Evolutionary conservation across 1,140 invertebrate species (phyloP).

Genomic region (Homalodisca vitripennis): DNA sequence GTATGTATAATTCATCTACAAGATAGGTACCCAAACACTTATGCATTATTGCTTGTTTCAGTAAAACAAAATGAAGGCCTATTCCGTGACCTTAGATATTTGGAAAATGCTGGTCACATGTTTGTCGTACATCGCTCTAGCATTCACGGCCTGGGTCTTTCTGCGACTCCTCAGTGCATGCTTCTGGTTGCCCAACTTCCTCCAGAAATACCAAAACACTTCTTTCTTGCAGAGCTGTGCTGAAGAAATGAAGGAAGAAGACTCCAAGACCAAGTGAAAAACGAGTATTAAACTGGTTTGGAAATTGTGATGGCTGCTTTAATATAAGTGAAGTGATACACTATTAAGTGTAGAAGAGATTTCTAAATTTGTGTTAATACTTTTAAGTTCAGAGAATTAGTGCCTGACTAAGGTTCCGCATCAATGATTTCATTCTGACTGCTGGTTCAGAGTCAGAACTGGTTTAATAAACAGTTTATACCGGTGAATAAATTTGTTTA

Average conservation of each 20-base stretch:
- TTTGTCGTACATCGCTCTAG: constrained; percentile 52
- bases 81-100: constrained; percentile 55
- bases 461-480: no score
- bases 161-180: constrained; percentile 60
- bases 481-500: no score
- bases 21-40: no score
- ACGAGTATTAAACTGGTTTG: neutral
- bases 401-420: no score
- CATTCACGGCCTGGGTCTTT: constrained; percentile 54
- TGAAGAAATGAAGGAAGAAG: constrained; percentile 12
- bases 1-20: no score
- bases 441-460: neutral
- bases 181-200: constrained; percentile 58
- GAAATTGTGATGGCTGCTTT: neutral
- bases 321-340: neutral
- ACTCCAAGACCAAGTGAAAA: constrained; percentile 20
- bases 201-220: constrained; percentile 53
- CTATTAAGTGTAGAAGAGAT: neutral
- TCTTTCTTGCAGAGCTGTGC: neutral
- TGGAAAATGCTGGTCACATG: constrained; percentile 54
- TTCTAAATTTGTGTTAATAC: neutral
- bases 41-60: no score
- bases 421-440: neutral
- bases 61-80: constrained; percentile 52
- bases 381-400: neutral